A percentile compares a stretch with the other conserved stretches of the same genome.
Evolutionary conservation across 2,113 vertebrate genomes (phyloP).

Genomic region (Austrofundulus limnaeus): DNA sequence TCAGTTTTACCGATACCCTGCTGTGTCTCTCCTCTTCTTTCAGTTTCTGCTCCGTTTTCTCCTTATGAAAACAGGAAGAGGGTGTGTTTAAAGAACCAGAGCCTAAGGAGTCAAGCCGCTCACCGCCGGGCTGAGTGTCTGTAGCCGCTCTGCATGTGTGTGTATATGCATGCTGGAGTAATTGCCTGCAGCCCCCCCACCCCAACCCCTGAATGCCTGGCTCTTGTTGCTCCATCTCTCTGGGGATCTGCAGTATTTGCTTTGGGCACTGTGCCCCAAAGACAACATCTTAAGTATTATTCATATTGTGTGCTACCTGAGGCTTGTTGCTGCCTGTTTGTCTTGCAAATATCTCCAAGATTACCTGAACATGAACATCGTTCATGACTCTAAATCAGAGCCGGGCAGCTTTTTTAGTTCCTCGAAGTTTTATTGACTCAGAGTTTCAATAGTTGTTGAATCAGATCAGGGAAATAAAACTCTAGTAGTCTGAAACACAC

Average conservation of each 20-base stretch:
- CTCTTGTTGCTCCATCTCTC: conserved; percentile 52
- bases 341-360: conserved; percentile 25
- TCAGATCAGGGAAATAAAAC: no score
- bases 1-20: conserved; percentile 43
- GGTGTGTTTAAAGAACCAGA: conserved; percentile 72
- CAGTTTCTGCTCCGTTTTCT: conserved; percentile 54
- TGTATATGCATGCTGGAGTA: conserved; percentile 53
- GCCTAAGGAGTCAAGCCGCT: conserved; percentile 60
- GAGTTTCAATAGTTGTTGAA: no score
- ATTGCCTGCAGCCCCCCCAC: conserved; percentile 70
- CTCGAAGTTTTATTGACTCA: neutral
- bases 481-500: neutral
- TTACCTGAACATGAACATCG: conserved; percentile 20
- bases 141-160: conserved; percentile 42
- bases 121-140: conserved; percentile 52
- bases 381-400: conserved; percentile 5
- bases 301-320: conserved; percentile 28
- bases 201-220: conserved; percentile 49
- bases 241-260: conserved; percentile 49
- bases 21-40: conserved; percentile 52
- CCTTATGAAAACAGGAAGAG: conserved; percentile 76
- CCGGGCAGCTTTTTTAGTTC: neutral
- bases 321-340: conserved; percentile 43
- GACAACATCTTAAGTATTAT: conserved; percentile 45
- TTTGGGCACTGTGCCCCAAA: conserved; percentile 62